Base-by-base conservation (phyloP, 2,113 vertebrate species). In the Prinia subflava region DNA sequence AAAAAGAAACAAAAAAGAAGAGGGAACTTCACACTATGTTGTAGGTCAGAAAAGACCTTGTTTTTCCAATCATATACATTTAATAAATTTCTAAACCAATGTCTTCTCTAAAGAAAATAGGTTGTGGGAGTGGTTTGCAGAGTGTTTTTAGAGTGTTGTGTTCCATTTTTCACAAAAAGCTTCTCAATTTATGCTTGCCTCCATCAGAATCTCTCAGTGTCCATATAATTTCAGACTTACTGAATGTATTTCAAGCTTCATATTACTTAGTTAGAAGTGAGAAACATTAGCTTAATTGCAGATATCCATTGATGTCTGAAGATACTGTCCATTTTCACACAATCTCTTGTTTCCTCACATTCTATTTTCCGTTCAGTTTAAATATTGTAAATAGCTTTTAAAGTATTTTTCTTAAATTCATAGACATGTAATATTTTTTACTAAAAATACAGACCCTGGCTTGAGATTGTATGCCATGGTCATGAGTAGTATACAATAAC, bases 401-500 rank as follows among this genome's bases (percentile, higher is more conserved):
- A 92, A 84, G 83, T 94, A 85, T 92, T 95, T 97, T 96, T 92
- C 68, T 83, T 92, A 39, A 59, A 91, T 79, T 92, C 13, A 90
- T 63, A 92, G 79, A 81, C 62, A 96, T 69, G 52, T 64, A 94
- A 47, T 39, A 49, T 96, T 96, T 92, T 92, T 94, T 94, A 80
- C 93, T 92, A 84, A 97, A 96, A 95, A 91, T 97, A 87, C 56
- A 95, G 96, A 97, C 87, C 17, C 21, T 91, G 74, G 44, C 92
- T 96, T 97, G 65, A 97, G 73, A 94, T 96, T 96, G 96, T 70
- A 93, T 96, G 78, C 53, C 55, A 20, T 77, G 53, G 56, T 80
- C 74, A 90, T 97, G 97, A 97, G 96, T 97, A 90, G 91, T 83
- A 68, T 83, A 93, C 31, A 96, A 96, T 96, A 97, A 96, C 74